These are phyloP conservation scores for Nixonia krombeini DNA, from an alignment of 1,140 invertebrate genomes.

Conservation along the genomic window DNA sequence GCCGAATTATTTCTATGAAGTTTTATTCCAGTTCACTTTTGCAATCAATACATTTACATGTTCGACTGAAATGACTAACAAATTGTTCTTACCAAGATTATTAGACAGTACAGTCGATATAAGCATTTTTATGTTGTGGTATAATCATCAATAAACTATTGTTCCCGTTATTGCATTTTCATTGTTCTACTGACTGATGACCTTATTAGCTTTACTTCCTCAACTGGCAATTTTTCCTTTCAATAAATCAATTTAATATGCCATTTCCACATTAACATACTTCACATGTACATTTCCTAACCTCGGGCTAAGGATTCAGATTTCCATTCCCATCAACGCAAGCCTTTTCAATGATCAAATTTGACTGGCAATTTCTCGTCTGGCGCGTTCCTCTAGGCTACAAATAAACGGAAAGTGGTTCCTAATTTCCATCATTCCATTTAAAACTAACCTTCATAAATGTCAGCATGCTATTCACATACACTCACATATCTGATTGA, in stretches of 20 bases:
- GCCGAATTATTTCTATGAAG: neutral
- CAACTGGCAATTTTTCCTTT: neutral
- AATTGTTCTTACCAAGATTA: neutral
- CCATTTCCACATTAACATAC: too few species aligned
- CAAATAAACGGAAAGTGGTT: too few species aligned
- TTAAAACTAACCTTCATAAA: too few species aligned
- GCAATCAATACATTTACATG: neutral
- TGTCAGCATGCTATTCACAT: too few species aligned
- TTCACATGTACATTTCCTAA: too few species aligned
- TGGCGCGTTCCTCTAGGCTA: neutral
- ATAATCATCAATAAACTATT: neutral
- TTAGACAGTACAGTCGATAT: neutral
- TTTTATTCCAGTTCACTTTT: neutral
- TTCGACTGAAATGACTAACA: too few species aligned
- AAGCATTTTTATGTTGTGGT: too few species aligned
- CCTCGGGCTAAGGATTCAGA: neutral
- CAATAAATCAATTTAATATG: conserved; percentile 1
- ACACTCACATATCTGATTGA: too few species aligned
- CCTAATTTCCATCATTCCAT: too few species aligned
- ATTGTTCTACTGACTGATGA: neutral
- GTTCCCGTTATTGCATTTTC: neutral
- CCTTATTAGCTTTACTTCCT: neutral
- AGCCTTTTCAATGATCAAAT: neutral
- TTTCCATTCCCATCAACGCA: neutral
- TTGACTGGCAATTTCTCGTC: neutral